A percentile compares a stretch with the other conserved stretches of the same genome.
Evolutionary conservation across 1,140 invertebrate species (phyloP).

Genomic region (Hyposmocoma kahamanoa): DNA sequence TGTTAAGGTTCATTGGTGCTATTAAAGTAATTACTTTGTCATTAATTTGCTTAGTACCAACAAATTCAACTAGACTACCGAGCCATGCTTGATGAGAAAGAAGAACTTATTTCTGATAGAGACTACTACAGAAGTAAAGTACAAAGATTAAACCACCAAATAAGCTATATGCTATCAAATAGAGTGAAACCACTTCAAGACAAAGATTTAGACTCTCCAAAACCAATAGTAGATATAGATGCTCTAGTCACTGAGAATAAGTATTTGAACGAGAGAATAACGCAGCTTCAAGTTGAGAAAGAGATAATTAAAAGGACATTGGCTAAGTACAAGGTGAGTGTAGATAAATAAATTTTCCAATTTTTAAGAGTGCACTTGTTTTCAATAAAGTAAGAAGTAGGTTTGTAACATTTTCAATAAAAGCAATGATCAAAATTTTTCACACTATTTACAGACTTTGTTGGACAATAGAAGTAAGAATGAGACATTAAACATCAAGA

Average conservation of each 20-base stretch:
- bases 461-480: slow-evolving; percentile 54
- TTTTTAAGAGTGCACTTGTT: no score
- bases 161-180: slow-evolving; percentile 80
- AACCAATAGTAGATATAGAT: slow-evolving; percentile 85
- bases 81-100: slow-evolving; percentile 88
- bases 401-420: no score
- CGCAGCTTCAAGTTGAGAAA: slow-evolving; percentile 87
- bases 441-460: slow-evolving; percentile 48
- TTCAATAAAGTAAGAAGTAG: no score
- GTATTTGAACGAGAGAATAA: slow-evolving; percentile 86
- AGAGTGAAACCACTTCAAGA: slow-evolving; percentile 39
- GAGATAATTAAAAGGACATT: slow-evolving; percentile 81
- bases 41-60: no score
- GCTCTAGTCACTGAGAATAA: slow-evolving; percentile 88
- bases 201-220: slow-evolving; percentile 37
- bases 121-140: slow-evolving; percentile 91
- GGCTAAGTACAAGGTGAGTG: slow-evolving; percentile 82
- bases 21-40: slow-evolving; percentile 18
- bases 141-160: slow-evolving; percentile 86
- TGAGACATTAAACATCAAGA: slow-evolving; percentile 41
- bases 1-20: no score
- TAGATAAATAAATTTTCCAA: no score
- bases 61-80: slow-evolving; percentile 85
- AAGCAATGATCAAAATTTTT: background rate
- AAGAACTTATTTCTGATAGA: slow-evolving; percentile 86